phyloP scores from a whole-genome alignment of 2,797 vertebrate genomes.

The Paedocypris micromegethes region DNA sequence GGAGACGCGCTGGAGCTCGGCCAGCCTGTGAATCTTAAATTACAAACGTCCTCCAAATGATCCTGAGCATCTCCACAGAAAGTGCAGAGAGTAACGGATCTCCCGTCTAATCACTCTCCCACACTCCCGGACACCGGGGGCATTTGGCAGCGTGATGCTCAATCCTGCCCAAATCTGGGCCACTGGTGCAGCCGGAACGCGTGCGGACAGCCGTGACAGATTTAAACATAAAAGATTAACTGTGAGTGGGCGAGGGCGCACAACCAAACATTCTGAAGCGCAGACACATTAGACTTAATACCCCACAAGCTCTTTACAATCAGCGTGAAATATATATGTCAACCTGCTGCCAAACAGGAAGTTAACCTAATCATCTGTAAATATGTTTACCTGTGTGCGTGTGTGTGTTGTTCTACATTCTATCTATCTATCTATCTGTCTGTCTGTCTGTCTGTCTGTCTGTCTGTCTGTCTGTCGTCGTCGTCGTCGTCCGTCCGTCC shows the following conservation, averaged over 20 bases:
- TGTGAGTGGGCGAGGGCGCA: slow-evolving; percentile 54
- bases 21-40: slow-evolving; percentile 62
- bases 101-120: slow-evolving; percentile 51
- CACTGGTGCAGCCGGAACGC: slow-evolving; percentile 55
- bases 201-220: slow-evolving; percentile 64
- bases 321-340: slow-evolving; percentile 11
- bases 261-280: slow-evolving; percentile 50
- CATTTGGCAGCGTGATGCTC: slow-evolving; percentile 59
- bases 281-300: slow-evolving; percentile 13
- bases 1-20: slow-evolving; percentile 52
- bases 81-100: slow-evolving; percentile 47
- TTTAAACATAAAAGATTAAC: slow-evolving; percentile 77
- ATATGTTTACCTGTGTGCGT: no score
- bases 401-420: no score
- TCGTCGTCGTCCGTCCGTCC: no score
- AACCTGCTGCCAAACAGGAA: background rate
- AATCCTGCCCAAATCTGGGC: slow-evolving; percentile 68
- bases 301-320: slow-evolving; percentile 28
- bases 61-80: slow-evolving; percentile 38
- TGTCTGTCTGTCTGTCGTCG: no score
- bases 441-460: no score
- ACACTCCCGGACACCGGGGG: slow-evolving; percentile 46
- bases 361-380: no score
- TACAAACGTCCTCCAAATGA: slow-evolving; percentile 59
- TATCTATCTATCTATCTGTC: no score